These are phyloP conservation scores for Bolinopsis microptera DNA, from an alignment of 37 sponge, comb jelly and placozoan species.

Conservation along the genomic window DNA sequence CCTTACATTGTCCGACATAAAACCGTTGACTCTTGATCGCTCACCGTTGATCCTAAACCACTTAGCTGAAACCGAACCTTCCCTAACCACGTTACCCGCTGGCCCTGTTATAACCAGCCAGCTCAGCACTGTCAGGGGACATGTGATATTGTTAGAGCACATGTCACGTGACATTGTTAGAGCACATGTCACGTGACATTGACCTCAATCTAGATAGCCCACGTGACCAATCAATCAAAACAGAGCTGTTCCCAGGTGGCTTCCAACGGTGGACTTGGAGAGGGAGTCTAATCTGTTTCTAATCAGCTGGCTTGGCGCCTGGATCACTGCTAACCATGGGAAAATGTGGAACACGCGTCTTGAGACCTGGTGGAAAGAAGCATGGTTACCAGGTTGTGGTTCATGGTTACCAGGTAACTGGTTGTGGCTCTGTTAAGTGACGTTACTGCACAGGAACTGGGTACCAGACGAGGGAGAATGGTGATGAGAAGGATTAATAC, in stretches of 20 bases:
- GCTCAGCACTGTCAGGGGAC: no score
- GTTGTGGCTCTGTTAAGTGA: no score
- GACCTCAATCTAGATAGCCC: neutral
- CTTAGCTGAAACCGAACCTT: neutral
- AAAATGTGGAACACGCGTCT: no score
- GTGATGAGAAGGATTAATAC: no score
- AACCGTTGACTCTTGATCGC: no score
- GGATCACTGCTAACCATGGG: no score
- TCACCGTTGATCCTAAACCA: neutral
- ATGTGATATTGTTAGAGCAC: neutral
- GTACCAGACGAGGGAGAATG: no score
- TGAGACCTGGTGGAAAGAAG: no score
- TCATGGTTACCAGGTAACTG: no score
- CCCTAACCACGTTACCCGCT: neutral
- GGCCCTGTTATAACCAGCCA: neutral
- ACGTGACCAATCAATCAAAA: neutral
- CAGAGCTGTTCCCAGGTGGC: neutral
- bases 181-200: neutral
- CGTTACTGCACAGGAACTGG: no score
- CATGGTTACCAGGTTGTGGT: no score
- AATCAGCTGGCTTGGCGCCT: neutral
- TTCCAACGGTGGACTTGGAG: neutral
- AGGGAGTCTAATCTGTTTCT: neutral
- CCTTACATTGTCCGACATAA: no score
- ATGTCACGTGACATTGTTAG: neutral